Evolutionary conservation across 2,888 invertebrate species (phyloP), one percentile per base, ranked within the genome.

Genomic region (Chironomus tentans): DNA sequence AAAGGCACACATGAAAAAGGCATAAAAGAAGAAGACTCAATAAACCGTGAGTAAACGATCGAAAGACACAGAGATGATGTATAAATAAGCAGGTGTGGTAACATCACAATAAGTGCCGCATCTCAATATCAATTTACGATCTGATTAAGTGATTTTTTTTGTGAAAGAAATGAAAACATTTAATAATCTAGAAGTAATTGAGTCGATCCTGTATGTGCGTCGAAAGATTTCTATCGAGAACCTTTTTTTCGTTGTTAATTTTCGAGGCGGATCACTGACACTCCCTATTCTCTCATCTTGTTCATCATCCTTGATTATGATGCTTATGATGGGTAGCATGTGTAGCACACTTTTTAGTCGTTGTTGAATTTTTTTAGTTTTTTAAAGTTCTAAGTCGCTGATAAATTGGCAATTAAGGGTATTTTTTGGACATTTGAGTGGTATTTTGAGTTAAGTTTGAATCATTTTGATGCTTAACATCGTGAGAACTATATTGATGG

Each of bases 271-370:
- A 24, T 4, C 24, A 22, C 56, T 22, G 71, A 71, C 71, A 71
- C 71, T 56, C 71, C 71, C 71, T 56, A 22, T 22, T 48, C 65
- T 18, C n/a, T 70, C 70, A 71, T 48, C 15, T 15, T 21, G 68
- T 38, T 71, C 71, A 56, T 71, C 71, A 71, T 71, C 56, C 71
- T 22, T 71, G 71, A 50, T 65, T 56, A 56, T 56, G 18, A 24
- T 65, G 18, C 21, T 24, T 3, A 12, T 38, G 38, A 10, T 38
- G 38, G 38, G 38, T 10, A 7, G 10, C 10, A 38, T 15, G 56
- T 56, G 18, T 0, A 18, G 56, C 13, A 50, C 38, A 38, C 38
- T 50, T 50, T 15, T 56, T 3, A 6, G 18, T 56, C 18, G 5
- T 6, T n/a, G 18, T 56, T 56, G 56, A 56, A 56, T 7, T 7